These are phyloP conservation scores for Pogonomyrmex barbatus DNA, from an alignment of 1,140 invertebrate genomes.

Conservation along the genomic window DNA sequence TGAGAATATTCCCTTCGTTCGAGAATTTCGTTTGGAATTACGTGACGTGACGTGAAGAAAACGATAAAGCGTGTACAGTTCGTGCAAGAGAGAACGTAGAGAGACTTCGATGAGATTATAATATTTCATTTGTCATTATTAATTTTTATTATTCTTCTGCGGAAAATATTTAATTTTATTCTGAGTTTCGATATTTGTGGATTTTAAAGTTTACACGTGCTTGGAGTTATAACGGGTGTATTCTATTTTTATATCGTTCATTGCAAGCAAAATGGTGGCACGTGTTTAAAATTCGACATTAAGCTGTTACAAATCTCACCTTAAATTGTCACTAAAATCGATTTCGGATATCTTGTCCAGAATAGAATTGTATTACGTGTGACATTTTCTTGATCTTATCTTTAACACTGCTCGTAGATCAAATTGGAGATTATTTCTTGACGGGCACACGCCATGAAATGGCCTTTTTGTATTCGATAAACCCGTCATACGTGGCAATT, in stretches of 20 bases:
- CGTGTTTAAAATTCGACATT: neutral
- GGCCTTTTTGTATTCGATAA: slow-evolving; percentile 1
- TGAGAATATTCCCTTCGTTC: neutral
- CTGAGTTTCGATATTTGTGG: neutral
- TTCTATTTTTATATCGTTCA: neutral
- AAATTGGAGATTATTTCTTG: neutral
- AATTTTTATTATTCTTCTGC: neutral
- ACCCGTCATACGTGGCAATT: slow-evolving; percentile 31
- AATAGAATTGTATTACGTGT: neutral
- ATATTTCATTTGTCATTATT: neutral
- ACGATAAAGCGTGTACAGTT: neutral
- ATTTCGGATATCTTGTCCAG: neutral
- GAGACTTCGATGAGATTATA: neutral
- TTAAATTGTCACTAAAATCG: slow-evolving; percentile 11
- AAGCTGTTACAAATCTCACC: neutral
- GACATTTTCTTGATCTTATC: neutral
- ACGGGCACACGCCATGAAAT: neutral
- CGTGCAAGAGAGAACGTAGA: neutral
- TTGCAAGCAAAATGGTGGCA: neutral
- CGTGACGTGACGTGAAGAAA: neutral
- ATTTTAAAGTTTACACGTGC: neutral
- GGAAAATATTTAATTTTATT: neutral
- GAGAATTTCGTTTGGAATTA: neutral
- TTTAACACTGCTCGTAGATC: neutral
- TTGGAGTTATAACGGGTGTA: neutral